A percentile compares a stretch with the other conserved stretches of the same genome.
Evolutionary conservation across 2,113 vertebrate genomes (phyloP).

Genomic region (Phyllostomus discolor): DNA sequence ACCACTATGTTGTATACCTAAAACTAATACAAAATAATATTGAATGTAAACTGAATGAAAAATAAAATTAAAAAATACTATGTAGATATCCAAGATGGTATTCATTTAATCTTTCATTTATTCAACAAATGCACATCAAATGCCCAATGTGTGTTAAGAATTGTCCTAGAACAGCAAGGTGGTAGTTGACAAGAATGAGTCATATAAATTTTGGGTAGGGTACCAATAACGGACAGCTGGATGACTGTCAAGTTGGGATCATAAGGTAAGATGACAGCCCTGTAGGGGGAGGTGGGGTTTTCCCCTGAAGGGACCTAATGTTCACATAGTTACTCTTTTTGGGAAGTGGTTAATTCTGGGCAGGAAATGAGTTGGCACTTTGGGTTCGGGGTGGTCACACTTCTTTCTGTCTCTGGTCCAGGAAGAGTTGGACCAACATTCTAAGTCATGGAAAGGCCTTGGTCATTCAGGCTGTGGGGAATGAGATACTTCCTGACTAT

Average conservation of each 20-base stretch:
- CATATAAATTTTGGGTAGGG: background rate
- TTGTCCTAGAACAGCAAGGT: background rate
- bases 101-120: background rate
- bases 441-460: background rate
- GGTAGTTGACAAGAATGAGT: background rate
- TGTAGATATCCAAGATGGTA: background rate
- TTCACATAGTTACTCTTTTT: constrained; percentile 25
- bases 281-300: constrained; percentile 14
- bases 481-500: background rate
- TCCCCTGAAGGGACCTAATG: background rate
- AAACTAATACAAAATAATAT: background rate
- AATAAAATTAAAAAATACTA: background rate
- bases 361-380: constrained; percentile 67
- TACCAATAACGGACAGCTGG: background rate
- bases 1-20: background rate
- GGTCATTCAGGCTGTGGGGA: background rate
- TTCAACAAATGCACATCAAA: background rate
- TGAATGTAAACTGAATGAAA: background rate
- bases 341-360: constrained; percentile 53
- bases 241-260: constrained; percentile 39
- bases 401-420: constrained; percentile 11
- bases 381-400: background rate
- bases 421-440: background rate
- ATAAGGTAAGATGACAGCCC: constrained; percentile 1
- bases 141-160: background rate